Evolutionary conservation across 2,113 vertebrate species (phyloP).

Genomic region (Pogona vitticeps): DNA sequence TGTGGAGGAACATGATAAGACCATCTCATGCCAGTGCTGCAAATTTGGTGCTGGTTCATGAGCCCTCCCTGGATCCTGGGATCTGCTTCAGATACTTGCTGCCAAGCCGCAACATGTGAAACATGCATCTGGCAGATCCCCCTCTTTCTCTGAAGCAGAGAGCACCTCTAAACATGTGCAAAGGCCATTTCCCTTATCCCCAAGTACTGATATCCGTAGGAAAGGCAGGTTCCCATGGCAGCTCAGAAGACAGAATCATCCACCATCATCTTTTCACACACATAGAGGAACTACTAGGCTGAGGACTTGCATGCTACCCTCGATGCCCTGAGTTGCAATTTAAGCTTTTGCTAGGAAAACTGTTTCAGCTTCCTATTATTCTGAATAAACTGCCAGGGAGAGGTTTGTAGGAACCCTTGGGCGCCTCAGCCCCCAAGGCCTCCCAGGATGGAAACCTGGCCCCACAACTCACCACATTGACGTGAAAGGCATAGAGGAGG

Average conservation of each 20-base stretch:
- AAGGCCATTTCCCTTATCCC: background rate
- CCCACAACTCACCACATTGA: constrained; percentile 73
- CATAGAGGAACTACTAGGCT: background rate
- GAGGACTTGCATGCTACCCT: too few relatives aligned
- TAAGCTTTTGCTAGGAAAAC: background rate
- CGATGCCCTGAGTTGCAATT: background rate
- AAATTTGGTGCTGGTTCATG: too few relatives aligned
- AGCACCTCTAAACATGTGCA: background rate
- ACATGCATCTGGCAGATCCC: background rate
- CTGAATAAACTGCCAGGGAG: background rate
- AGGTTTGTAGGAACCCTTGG: background rate
- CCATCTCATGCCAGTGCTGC: too few relatives aligned
- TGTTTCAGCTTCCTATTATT: background rate
- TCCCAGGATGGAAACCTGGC: background rate
- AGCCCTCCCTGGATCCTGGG: background rate
- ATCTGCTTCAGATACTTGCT: background rate
- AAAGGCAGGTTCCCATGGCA: background rate
- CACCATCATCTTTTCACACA: background rate
- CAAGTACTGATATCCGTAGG: too few relatives aligned
- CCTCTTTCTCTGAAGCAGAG: background rate
- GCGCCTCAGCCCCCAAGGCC: background rate
- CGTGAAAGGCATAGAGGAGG: constrained; percentile 74
- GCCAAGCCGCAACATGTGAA: background rate
- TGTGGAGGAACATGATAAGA: too few relatives aligned
- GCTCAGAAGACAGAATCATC: background rate